Percentiles rank a stretch among this genome's conserved stretches.
phyloP scores from a whole-genome alignment of 2,888 invertebrate species.

The Apomyelois bistriatella region DNA sequence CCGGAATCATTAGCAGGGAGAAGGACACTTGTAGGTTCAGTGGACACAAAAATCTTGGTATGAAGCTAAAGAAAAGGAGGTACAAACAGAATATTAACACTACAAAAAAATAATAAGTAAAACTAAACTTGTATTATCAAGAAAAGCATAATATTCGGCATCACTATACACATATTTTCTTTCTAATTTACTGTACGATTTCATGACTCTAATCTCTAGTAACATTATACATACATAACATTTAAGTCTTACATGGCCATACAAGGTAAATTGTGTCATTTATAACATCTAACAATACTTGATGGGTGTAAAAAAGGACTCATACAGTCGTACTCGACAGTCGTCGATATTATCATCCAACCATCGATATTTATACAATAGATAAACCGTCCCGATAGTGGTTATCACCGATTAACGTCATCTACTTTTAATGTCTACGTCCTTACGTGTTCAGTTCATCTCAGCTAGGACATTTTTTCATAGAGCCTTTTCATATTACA shows the following conservation, averaged over 20 bases:
- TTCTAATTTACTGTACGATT: no score
- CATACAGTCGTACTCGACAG: background rate
- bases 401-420: background rate
- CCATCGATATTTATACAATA: slow-evolving; percentile 7
- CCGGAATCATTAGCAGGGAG: no score
- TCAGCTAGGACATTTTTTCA: background rate
- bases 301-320: background rate
- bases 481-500: slow-evolving; percentile 27
- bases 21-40: no score
- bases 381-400: background rate
- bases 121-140: no score
- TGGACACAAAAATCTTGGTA: no score
- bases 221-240: no score
- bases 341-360: background rate
- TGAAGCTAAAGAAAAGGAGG: no score
- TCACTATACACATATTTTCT: no score
- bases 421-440: background rate
- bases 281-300: background rate
- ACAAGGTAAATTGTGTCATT: background rate
- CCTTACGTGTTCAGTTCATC: background rate
- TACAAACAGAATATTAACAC: no score
- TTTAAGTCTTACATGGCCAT: background rate
- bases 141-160: no score
- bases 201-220: no score
- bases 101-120: no score